Evolutionary conservation across 2,888 invertebrate genomes (phyloP).

Genomic region (Trachelus iudaicus): DNA sequence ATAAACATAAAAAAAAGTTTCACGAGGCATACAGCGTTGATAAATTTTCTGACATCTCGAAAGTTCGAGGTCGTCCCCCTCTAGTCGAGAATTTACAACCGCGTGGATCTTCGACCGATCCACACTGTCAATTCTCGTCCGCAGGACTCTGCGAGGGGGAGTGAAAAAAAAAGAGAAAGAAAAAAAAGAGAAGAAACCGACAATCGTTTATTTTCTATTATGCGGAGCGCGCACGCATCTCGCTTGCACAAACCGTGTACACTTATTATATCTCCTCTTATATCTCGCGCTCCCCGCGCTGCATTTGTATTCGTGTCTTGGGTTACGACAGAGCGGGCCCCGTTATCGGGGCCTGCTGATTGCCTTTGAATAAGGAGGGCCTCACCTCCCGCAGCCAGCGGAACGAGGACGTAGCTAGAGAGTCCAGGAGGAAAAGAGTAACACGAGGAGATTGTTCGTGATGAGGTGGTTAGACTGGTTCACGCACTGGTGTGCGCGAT

Average conservation of each 20-base stretch:
- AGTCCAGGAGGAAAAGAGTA: constrained; percentile 49
- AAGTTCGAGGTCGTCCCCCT: too few relatives aligned
- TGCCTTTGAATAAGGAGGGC: constrained; percentile 58
- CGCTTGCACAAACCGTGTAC: constrained; percentile 1
- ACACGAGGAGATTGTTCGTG: constrained; percentile 63
- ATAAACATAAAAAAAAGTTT: too few relatives aligned
- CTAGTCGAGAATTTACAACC: too few relatives aligned
- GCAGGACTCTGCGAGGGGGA: too few relatives aligned
- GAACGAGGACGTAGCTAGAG: constrained; percentile 44
- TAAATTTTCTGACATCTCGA: too few relatives aligned
- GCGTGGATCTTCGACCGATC: too few relatives aligned
- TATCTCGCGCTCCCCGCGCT: constrained; percentile 56
- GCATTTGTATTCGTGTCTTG: constrained; percentile 69
- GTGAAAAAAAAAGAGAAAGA: background rate
- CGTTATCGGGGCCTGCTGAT: constrained; percentile 64
- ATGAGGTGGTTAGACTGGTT: constrained; percentile 66
- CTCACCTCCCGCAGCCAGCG: constrained; percentile 34
- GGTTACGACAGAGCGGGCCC: constrained; percentile 64
- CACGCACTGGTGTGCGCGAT: constrained; percentile 20
- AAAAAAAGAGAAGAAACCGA: background rate
- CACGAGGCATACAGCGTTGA: too few relatives aligned
- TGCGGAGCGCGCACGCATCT: background rate
- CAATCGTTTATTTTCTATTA: constrained; percentile 6
- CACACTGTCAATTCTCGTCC: too few relatives aligned
- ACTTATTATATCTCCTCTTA: constrained; percentile 14